Evolutionary conservation across 2,797 vertebrate genomes (phyloP).

Genomic region (Takifugu ocellatus): DNA sequence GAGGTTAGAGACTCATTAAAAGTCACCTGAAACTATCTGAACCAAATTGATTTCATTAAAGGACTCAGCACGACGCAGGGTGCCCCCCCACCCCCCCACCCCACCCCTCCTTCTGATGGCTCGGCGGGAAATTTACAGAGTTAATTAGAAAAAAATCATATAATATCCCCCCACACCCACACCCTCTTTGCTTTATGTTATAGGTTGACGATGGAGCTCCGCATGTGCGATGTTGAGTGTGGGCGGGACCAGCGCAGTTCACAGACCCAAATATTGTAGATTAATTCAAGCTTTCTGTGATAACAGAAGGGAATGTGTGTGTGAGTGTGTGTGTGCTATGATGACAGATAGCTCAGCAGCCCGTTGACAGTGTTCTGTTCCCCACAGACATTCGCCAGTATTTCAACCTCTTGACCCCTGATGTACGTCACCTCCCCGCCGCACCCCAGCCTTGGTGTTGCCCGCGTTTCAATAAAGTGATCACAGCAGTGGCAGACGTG

Average conservation of each 20-base stretch:
- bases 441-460: neutral
- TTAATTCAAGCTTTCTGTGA: slow-evolving; percentile 20
- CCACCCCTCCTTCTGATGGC: slow-evolving; percentile 84
- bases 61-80: slow-evolving; percentile 80
- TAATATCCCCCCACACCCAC: slow-evolving; percentile 26
- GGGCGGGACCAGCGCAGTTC: slow-evolving; percentile 29
- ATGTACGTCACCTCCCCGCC: slow-evolving; percentile 6
- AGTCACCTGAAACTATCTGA: slow-evolving; percentile 84
- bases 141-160: slow-evolving; percentile 83
- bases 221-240: neutral
- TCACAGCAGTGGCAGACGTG: slow-evolving; percentile 38
- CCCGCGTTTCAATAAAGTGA: slow-evolving; percentile 21
- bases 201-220: slow-evolving; percentile 21
- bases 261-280: slow-evolving; percentile 21
- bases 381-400: slow-evolving; percentile 13
- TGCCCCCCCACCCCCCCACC: slow-evolving; percentile 10
- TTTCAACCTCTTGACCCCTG: slow-evolving; percentile 39
- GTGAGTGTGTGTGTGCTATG: neutral
- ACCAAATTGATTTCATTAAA: slow-evolving; percentile 98
- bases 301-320: slow-evolving; percentile 17
- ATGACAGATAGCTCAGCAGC: slow-evolving; percentile 34
- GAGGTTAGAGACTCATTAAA: slow-evolving; percentile 80
- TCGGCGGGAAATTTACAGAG: slow-evolving; percentile 95
- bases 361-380: slow-evolving; percentile 10
- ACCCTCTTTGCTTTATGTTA: slow-evolving; percentile 19